Conservation (phyloP, 2,113 vertebrate genomes). For the Tragulus kanchil region DNA sequence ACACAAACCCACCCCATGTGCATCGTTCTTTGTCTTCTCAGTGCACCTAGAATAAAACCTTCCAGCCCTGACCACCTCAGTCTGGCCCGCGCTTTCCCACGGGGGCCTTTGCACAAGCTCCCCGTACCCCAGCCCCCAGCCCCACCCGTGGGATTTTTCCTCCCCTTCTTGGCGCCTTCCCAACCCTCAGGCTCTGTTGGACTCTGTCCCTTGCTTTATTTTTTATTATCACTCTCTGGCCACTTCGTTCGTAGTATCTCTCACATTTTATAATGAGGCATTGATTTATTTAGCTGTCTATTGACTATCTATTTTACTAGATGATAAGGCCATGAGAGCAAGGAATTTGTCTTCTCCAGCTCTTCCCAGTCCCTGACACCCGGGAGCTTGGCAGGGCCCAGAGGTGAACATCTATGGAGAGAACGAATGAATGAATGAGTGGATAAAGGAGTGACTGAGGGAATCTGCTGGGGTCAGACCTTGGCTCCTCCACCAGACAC, state of each 20-base stretch:
- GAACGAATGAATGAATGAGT: not conserved
- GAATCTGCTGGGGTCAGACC: not conserved
- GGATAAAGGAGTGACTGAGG: not conserved
- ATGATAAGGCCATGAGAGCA: not conserved
- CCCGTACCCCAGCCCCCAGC: too few relatives aligned
- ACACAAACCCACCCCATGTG: too few relatives aligned
- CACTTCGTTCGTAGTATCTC: not conserved
- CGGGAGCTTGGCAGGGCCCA: not conserved
- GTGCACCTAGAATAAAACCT: not conserved
- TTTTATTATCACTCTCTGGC: not conserved
- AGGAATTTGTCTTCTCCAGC: not conserved
- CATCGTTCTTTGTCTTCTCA: not conserved
- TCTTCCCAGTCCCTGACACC: not conserved
- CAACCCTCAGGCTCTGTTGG: too few relatives aligned
- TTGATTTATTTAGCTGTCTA: not conserved
- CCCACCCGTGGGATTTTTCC: not conserved
- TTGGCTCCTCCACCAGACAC: not conserved
- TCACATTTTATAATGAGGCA: not conserved
- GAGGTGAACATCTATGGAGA: not conserved
- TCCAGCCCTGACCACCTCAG: too few relatives aligned
- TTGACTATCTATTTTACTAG: not conserved
- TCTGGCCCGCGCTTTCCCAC: not conserved
- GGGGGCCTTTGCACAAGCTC: fast-evolving
- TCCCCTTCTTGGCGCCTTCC: not conserved
- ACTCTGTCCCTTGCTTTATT: not conserved